Evolutionary conservation across 1,140 invertebrate species (phyloP).

Genomic region (Lepidurus arcticus): DNA sequence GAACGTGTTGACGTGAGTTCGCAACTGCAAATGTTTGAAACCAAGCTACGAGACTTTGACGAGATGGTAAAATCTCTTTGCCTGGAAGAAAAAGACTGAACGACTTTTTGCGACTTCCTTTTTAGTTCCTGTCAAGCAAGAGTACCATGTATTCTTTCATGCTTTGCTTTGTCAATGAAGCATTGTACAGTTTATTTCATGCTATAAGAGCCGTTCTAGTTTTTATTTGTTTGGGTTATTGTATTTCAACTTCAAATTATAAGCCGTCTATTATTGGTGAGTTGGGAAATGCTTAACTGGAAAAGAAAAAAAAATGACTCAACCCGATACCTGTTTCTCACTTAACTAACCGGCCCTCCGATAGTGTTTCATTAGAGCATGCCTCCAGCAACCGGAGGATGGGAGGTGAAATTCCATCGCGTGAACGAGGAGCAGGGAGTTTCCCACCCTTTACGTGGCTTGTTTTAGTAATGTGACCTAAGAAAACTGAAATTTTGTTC

Average conservation of each 20-base stretch:
- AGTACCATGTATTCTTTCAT: background rate
- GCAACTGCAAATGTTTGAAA: constrained; percentile 68
- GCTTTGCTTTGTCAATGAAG: background rate
- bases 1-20: constrained; percentile 37
- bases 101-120: background rate
- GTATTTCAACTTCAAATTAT: too few relatives aligned
- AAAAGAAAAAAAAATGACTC: background rate
- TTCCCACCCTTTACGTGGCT: background rate
- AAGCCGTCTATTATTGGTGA: too few relatives aligned
- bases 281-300: too few relatives aligned
- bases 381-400: background rate
- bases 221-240: background rate
- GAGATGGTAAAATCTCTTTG: constrained; percentile 60
- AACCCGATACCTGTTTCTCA: background rate
- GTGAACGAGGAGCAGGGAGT: background rate
- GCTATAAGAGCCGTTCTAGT: background rate
- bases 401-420: background rate
- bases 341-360: background rate
- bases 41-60: constrained; percentile 65
- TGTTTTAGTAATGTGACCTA: background rate
- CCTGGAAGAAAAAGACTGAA: constrained; percentile 44
- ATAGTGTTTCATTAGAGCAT: background rate
- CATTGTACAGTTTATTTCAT: background rate
- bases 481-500: background rate
- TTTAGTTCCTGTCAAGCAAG: background rate